phyloP scores from a whole-genome alignment of 2,797 vertebrate genomes.

The Xerus rutilus region DNA sequence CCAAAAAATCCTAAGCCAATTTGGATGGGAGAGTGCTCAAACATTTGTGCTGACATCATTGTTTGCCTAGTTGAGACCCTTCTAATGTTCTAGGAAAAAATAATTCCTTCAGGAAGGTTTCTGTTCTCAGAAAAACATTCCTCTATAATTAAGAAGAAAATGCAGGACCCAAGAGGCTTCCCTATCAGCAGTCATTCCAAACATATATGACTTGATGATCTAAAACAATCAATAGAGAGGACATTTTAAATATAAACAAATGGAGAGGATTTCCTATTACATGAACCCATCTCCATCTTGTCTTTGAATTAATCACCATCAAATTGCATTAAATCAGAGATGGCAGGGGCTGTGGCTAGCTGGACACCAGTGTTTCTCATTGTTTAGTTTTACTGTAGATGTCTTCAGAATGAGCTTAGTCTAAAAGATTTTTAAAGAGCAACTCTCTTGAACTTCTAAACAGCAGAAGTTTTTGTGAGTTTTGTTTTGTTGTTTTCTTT shows the following conservation, averaged over 20 bases:
- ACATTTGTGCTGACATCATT: conserved; percentile 36
- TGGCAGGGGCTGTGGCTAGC: conserved; percentile 13
- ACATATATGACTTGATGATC: conserved; percentile 15
- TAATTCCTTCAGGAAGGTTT: conserved; percentile 54
- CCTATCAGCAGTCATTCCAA: neutral
- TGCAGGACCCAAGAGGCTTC: neutral
- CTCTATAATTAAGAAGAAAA: conserved; percentile 65
- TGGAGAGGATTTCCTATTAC: conserved; percentile 2
- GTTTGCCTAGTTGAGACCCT: conserved; percentile 65
- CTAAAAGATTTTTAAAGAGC: conserved; percentile 66
- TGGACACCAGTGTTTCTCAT: conserved; percentile 43
- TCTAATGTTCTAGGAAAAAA: conserved; percentile 57
- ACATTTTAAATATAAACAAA: conserved; percentile 53
- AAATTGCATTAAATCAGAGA: conserved; percentile 56
- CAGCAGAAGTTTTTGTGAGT: neutral
- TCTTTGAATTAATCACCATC: conserved; percentile 62
- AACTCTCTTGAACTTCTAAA: conserved; percentile 41
- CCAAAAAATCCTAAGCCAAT: conserved; percentile 45
- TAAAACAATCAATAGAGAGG: conserved; percentile 46
- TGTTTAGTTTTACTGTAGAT: conserved; percentile 75
- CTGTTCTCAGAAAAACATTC: conserved; percentile 66
- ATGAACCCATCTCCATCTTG: conserved; percentile 13
- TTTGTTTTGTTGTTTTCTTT: neutral
- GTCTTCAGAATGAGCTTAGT: conserved; percentile 67
- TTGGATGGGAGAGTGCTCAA: neutral